phyloP scores from a whole-genome alignment of 2,888 invertebrate species.

The Brenthis daphne region DNA sequence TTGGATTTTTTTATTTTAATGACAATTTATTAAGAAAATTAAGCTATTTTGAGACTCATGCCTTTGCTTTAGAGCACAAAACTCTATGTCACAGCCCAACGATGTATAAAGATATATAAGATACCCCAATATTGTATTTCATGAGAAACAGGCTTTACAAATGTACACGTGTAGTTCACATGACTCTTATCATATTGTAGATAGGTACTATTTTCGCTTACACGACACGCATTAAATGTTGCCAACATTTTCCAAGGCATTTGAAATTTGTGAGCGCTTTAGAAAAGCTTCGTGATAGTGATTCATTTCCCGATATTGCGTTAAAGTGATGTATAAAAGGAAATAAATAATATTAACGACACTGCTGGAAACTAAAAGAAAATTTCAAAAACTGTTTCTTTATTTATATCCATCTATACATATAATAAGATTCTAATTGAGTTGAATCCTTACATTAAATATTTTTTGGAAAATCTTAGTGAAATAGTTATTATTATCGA shows the following conservation, averaged over 20 bases:
- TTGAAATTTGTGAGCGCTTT: constrained; percentile 24
- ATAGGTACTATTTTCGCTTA: constrained; percentile 27
- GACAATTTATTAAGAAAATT: constrained; percentile 17
- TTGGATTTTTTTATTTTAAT: background rate
- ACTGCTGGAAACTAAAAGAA: background rate
- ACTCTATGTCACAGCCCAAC: constrained; percentile 46
- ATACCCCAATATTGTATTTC: constrained; percentile 54
- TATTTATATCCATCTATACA: no score
- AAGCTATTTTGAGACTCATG: background rate
- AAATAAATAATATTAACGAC: constrained; percentile 1
- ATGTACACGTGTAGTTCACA: constrained; percentile 1
- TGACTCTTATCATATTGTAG: constrained; percentile 21
- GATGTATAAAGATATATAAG: constrained; percentile 62
- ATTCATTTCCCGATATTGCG: constrained; percentile 34
- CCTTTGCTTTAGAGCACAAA: constrained; percentile 12
- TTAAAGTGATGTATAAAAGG: constrained; percentile 16
- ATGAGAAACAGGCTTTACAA: constrained; percentile 31
- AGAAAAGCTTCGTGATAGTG: constrained; percentile 30
- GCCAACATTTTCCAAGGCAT: constrained; percentile 28
- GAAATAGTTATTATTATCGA: no score
- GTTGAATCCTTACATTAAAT: no score
- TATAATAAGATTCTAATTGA: no score
- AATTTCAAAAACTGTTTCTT: background rate
- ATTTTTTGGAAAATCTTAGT: no score
- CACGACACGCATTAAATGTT: background rate